phyloP scores from a whole-genome alignment of 2,888 invertebrate species.

The Myathropa florea region DNA sequence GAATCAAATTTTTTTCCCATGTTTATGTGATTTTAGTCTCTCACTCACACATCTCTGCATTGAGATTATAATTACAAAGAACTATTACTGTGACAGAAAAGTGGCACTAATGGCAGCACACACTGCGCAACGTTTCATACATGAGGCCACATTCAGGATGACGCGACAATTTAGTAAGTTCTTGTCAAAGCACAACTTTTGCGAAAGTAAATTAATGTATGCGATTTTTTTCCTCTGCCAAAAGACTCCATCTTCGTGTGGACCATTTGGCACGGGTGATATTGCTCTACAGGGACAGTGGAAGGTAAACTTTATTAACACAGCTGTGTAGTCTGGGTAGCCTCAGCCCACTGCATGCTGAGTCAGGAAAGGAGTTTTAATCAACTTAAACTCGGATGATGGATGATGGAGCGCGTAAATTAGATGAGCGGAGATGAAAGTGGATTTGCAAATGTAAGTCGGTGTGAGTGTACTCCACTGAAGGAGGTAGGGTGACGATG shows the following conservation, averaged over 20 bases:
- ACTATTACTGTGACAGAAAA: conserved; percentile 38
- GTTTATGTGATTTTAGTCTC: conserved; percentile 23
- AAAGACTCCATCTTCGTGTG: not conserved
- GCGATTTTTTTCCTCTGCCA: conserved; percentile 11
- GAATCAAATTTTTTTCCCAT: not conserved
- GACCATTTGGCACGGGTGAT: conserved; percentile 18
- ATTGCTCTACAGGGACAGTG: conserved; percentile 42
- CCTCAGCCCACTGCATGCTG: not conserved
- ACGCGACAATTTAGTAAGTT: conserved; percentile 25
- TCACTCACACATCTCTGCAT: conserved; percentile 34
- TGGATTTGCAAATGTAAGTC: conserved; percentile 39
- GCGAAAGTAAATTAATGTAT: conserved; percentile 50
- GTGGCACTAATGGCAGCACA: conserved; percentile 36
- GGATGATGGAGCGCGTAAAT: conserved; percentile 62
- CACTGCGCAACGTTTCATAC: not conserved
- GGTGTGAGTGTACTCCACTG: not conserved
- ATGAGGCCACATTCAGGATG: not conserved
- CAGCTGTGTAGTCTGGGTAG: conserved; percentile 7
- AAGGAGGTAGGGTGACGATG: conserved; percentile 15
- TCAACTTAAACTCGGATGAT: conserved; percentile 63
- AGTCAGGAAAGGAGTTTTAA: conserved; percentile 52
- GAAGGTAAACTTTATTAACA: conserved; percentile 51
- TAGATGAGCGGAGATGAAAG: conserved; percentile 62
- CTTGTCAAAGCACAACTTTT: conserved; percentile 23
- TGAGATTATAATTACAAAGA: conserved; percentile 38